A percentile compares a stretch with the other conserved stretches of the same genome.
Evolutionary conservation across 2,888 invertebrate genomes (phyloP).

Genomic region (Spatulosminthurus flaviceps): DNA sequence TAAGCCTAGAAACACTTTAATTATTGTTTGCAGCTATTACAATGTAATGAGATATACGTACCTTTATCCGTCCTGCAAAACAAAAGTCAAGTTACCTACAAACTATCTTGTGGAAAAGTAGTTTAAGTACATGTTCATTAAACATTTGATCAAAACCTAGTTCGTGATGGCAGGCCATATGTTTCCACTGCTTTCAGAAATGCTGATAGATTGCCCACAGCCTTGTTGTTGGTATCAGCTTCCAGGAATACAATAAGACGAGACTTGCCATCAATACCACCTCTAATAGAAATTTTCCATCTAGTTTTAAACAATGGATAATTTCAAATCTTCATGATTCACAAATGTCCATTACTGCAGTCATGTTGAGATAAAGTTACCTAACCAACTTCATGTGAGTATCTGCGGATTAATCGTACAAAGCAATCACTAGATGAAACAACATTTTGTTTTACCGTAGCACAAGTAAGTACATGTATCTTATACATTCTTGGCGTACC

Average conservation of each 20-base stretch:
- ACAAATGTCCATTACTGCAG: not conserved
- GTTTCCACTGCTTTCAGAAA: slow-evolving; percentile 37
- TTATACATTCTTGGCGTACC: slow-evolving; percentile 15
- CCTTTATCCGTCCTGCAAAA: too few relatives aligned
- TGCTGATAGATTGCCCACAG: slow-evolving; percentile 32
- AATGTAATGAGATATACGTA: too few relatives aligned
- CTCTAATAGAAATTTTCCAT: slow-evolving; percentile 51
- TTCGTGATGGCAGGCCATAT: slow-evolving; percentile 49
- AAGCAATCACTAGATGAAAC: not conserved
- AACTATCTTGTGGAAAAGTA: too few relatives aligned
- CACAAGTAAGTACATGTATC: too few relatives aligned
- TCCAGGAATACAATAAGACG: slow-evolving; percentile 44
- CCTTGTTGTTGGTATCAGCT: slow-evolving; percentile 44
- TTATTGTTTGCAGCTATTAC: too few relatives aligned
- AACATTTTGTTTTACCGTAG: not conserved
- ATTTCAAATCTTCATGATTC: too few relatives aligned
- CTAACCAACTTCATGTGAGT: not conserved
- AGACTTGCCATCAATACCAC: slow-evolving; percentile 54
- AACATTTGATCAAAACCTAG: slow-evolving; percentile 18
- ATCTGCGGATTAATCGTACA: not conserved
- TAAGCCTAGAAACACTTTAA: too few relatives aligned
- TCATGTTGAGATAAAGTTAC: not conserved
- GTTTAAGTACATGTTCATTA: too few relatives aligned
- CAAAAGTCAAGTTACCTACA: too few relatives aligned
- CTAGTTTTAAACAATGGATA: slow-evolving; percentile 7